Base-by-base conservation (phyloP, 2,797 vertebrate genomes). In the Urosaurus nigricauda region DNA sequence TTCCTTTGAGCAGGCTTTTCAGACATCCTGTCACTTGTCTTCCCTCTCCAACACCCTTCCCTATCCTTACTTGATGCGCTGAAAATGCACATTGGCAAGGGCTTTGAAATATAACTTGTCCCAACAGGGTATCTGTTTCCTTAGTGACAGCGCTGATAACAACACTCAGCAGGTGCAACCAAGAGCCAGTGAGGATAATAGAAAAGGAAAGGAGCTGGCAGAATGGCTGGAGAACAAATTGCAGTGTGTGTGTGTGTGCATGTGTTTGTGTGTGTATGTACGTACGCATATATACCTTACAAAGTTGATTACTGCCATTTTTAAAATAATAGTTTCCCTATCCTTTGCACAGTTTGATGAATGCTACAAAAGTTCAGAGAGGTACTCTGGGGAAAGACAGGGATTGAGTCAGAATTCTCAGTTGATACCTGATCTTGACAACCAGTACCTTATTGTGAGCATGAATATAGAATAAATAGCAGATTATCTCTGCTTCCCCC, bases 51-150 rank as follows among this genome's bases (percentile, higher is more conserved):
- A 35, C 63, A 26, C n/a, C 26, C 37, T 35, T 51, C 26, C n/a
- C 40, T 9, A 7, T 19, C 35, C 37, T 77, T 63, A 65, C 71
- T 77, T 86, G 84, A 89, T 77, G 56, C n/a, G 29, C 37, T 17
- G 58, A 1, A 24, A 0, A 53, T 0, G 0, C 1, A 24, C 6
- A 3, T 4, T 51, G 82, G 3, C 32, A 0, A 53, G 2, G 0
- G 5, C 11, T 63, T 24, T 5, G 11, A 81, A 85, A 14, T 0
- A 6, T 77, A 47, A 2, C 58, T 65, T 4, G 0, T 53, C 83
- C 73, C 2, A 0, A 1, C 21, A 0, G 0, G 35, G 37, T 9
- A 0, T 0, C 71, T 21, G 85, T 63, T 75, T 85, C 83, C 13
- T 80, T 80, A 1, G 73, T 5, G n/a, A 32, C 71, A 37, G 80